Percentiles rank a stretch among this genome's conserved stretches.
These are phyloP conservation scores for Triops longicaudatus DNA, from an alignment of 1,140 invertebrate species.

Conservation along the genomic window DNA sequence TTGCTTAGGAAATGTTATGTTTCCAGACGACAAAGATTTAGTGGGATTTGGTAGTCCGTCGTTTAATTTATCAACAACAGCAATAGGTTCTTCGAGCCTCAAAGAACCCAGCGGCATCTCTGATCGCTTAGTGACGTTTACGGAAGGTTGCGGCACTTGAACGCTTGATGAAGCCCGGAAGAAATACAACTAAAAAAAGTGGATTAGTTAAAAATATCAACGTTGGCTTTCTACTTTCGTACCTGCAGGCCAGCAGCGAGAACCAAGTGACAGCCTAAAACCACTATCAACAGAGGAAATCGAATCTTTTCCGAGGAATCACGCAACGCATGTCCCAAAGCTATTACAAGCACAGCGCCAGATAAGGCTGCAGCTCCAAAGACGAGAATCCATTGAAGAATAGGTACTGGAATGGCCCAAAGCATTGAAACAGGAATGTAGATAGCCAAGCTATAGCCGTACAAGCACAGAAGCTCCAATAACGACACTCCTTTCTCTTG, in stretches of 20 bases:
- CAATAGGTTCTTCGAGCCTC: neutral
- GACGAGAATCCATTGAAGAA: constrained; percentile 81
- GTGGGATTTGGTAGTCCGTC: neutral
- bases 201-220: neutral
- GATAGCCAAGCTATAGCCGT: constrained; percentile 89
- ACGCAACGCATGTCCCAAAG: constrained; percentile 66
- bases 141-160: neutral
- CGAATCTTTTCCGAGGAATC: constrained; percentile 40
- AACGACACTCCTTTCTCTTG: constrained; percentile 56
- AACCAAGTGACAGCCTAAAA: constrained; percentile 14
- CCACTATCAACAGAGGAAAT: neutral
- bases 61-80: neutral
- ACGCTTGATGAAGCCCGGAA: neutral
- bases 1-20: neutral
- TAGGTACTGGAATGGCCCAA: constrained; percentile 71
- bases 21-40: neutral
- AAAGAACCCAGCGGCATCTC: neutral
- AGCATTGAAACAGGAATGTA: constrained; percentile 90
- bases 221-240: neutral
- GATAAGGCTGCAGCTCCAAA: constrained; percentile 68
- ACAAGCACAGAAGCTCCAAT: constrained; percentile 79
- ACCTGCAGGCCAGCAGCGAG: constrained; percentile 19
- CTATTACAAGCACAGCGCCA: constrained; percentile 71
- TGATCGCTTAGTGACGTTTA: neutral
- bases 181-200: neutral